Percentiles rank a stretch among this genome's conserved stretches.
Evolutionary conservation across 2,888 invertebrate genomes (phyloP).

Genomic region (Sarcophaga rosellei): DNA sequence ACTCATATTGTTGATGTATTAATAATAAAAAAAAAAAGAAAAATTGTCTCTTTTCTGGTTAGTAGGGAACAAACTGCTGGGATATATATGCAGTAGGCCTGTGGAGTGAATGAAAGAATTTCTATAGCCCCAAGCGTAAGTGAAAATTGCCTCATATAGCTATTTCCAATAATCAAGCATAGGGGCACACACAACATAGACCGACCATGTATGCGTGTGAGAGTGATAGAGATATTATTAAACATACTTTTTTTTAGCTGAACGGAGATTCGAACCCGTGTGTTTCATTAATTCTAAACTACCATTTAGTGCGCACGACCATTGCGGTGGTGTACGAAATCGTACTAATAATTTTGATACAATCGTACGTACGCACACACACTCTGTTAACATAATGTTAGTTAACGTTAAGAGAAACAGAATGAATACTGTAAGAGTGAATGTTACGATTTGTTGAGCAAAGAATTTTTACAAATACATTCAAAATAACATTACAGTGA

Average conservation of each 20-base stretch:
- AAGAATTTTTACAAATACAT: no score
- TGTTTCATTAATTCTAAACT: background rate
- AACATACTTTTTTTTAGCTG: background rate
- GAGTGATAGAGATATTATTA: no score
- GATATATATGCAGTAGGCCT: conserved; percentile 64
- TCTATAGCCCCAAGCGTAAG: conserved; percentile 74
- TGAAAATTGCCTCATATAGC: conserved; percentile 73
- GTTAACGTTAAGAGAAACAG: conserved; percentile 19
- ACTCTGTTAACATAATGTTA: conserved; percentile 24
- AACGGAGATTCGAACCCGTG: conserved; percentile 51
- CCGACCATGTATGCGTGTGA: background rate
- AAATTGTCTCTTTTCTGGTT: conserved; percentile 50
- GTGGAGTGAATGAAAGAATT: conserved; percentile 75
- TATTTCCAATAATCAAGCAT: conserved; percentile 70
- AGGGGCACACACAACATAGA: conserved; percentile 58
- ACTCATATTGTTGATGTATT: no score
- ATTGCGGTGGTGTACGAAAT: conserved; percentile 7
- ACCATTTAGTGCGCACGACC: conserved; percentile 35
- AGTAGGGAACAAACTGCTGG: conserved; percentile 62
- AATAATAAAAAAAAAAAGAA: background rate
- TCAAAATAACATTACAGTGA: no score
- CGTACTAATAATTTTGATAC: background rate
- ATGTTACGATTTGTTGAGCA: background rate
- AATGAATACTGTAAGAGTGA: background rate
- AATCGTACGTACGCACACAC: background rate